These are phyloP conservation scores for Coccyzus lansbergi DNA, from an alignment of 2,797 vertebrate species.

Conservation along the genomic window DNA sequence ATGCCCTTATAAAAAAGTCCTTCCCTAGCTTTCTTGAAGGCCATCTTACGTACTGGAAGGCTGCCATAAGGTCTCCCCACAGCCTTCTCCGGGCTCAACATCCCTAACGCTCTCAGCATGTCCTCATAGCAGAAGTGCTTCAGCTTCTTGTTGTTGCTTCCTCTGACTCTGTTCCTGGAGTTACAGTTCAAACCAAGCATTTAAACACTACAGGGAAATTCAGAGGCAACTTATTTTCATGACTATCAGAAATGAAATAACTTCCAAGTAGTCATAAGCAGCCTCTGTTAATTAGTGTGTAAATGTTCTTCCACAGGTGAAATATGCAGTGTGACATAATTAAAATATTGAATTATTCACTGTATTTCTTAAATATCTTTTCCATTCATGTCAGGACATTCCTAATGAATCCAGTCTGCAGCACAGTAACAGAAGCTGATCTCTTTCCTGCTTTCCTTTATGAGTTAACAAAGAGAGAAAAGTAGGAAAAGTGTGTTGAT, in stretches of 20 bases:
- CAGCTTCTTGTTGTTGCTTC: neutral
- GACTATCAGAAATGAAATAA: neutral
- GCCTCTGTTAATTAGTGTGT: neutral
- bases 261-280: neutral
- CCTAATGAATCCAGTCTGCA: neutral
- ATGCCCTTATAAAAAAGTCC: no score
- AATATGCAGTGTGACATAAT: neutral
- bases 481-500: neutral
- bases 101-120: no score
- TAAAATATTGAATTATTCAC: neutral
- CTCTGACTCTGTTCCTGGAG: neutral
- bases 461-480: conserved; percentile 6
- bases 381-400: neutral
- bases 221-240: neutral
- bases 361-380: neutral
- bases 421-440: neutral
- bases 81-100: no score
- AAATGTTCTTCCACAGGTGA: neutral
- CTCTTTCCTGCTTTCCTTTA: neutral
- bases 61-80: no score
- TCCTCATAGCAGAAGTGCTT: no score
- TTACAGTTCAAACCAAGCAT: neutral
- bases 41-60: no score
- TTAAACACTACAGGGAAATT: neutral
- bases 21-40: no score